Conservation (phyloP, 1,140 invertebrate genomes). For the Campoletis sonorensis region DNA sequence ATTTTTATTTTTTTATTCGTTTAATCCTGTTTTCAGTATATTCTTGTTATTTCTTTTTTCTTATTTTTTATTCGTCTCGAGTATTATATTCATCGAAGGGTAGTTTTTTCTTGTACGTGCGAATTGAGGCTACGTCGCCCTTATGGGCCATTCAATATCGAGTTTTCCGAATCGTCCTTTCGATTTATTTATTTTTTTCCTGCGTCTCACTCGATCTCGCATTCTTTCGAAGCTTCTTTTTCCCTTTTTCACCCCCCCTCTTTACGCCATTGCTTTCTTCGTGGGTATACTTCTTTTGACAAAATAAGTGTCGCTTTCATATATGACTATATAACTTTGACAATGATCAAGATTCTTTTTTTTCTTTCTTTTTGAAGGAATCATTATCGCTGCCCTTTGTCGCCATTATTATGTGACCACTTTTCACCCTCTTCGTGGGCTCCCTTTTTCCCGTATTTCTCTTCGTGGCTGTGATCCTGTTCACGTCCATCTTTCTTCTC, state of each 20-base stretch:
- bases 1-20: no score
- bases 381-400: constrained; percentile 56
- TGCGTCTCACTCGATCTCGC: no score
- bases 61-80: no score
- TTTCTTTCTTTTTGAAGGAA: constrained; percentile 46
- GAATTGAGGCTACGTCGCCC: no score
- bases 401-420: constrained; percentile 77
- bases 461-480: constrained; percentile 74
- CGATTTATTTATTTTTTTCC: no score
- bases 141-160: no score
- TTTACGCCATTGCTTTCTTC: no score
- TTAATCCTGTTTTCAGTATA: no score
- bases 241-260: neutral
- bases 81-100: no score
- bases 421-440: constrained; percentile 78
- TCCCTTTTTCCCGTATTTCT: constrained; percentile 74
- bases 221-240: neutral
- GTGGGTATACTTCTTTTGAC: neutral
- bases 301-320: neutral
- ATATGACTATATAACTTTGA: constrained; percentile 24
- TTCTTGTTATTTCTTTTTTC: no score
- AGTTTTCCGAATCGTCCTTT: no score
- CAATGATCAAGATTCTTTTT: constrained; percentile 38
- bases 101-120: no score
- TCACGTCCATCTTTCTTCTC: constrained; percentile 77